A percentile compares a stretch with the other conserved stretches of the same genome.
These are phyloP conservation scores for Drosophila macrothrix DNA, from an alignment of 2,888 invertebrate genomes.

Conservation along the genomic window DNA sequence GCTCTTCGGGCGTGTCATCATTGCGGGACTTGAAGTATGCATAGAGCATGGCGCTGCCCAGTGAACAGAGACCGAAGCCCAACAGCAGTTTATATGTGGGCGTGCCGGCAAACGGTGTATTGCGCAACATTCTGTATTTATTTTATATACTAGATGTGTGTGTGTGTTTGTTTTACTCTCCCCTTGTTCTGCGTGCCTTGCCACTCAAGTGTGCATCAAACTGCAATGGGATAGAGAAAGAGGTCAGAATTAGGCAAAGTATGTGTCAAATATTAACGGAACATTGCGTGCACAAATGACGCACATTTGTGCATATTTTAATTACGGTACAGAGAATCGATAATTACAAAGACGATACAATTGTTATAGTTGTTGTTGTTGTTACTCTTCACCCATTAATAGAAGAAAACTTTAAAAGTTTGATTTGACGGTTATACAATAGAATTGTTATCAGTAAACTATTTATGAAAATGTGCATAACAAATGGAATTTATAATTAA, in stretches of 20 bases:
- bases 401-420: neutral
- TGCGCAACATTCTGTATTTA: conserved; percentile 78
- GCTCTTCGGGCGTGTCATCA: conserved; percentile 83
- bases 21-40: conserved; percentile 89
- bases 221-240: conserved; percentile 35
- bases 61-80: conserved; percentile 89
- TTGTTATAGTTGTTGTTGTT: neutral
- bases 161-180: conserved; percentile 9
- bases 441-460: conserved; percentile 41
- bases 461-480: conserved; percentile 34
- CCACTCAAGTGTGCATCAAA: conserved; percentile 18
- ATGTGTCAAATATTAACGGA: conserved; percentile 14
- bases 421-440: conserved; percentile 27
- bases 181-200: conserved; percentile 2
- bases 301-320: conserved; percentile 6
- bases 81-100: conserved; percentile 87
- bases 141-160: conserved; percentile 33
- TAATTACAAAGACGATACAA: conserved; percentile 19
- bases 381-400: neutral
- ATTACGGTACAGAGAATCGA: conserved; percentile 23
- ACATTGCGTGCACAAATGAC: conserved; percentile 15
- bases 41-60: conserved; percentile 89
- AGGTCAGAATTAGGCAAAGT: conserved; percentile 21
- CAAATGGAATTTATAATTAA: conserved; percentile 10
- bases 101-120: conserved; percentile 70